Percentiles rank a stretch among this genome's conserved stretches.
These are phyloP conservation scores for Morone chrysops DNA, from an alignment of 2,113 vertebrate species.

Conservation along the genomic window DNA sequence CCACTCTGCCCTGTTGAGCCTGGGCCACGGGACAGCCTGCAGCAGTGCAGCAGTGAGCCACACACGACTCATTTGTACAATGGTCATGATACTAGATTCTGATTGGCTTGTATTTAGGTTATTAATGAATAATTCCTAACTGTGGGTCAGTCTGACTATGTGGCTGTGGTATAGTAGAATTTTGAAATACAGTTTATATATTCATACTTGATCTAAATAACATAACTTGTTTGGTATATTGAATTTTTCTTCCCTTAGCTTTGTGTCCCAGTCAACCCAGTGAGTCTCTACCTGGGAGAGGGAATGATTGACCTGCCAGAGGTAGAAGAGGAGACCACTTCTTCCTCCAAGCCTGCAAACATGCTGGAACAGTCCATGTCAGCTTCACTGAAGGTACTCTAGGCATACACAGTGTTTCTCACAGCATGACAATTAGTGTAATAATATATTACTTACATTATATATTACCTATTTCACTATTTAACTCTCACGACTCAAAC, in stretches of 20 bases:
- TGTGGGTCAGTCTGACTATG: neutral
- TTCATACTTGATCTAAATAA: neutral
- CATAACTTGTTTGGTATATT: neutral
- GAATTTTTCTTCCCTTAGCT: slow-evolving; percentile 76
- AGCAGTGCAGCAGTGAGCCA: slow-evolving; percentile 68
- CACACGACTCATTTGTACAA: neutral
- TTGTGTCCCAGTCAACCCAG: slow-evolving; percentile 83
- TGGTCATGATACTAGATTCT: neutral
- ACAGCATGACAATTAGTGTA: too few species aligned
- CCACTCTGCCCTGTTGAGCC: slow-evolving; percentile 84
- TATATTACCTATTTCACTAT: too few species aligned
- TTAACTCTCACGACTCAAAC: too few species aligned
- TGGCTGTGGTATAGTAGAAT: neutral
- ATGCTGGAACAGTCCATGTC: neutral
- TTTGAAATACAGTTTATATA: neutral
- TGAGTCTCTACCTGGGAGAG: slow-evolving; percentile 85
- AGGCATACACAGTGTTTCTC: neutral
- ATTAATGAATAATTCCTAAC: neutral
- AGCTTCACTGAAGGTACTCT: slow-evolving; percentile 3
- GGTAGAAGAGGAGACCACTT: slow-evolving; percentile 27
- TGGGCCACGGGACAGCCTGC: slow-evolving; percentile 86
- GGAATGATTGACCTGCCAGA: slow-evolving; percentile 69
- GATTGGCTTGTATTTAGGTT: neutral
- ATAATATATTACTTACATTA: too few species aligned
- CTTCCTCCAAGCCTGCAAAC: slow-evolving; percentile 11